Percentiles rank a stretch among this genome's conserved stretches.
Conservation (phyloP, 1,140 invertebrate species). For the Tetranychus cinnabarinus region DNA sequence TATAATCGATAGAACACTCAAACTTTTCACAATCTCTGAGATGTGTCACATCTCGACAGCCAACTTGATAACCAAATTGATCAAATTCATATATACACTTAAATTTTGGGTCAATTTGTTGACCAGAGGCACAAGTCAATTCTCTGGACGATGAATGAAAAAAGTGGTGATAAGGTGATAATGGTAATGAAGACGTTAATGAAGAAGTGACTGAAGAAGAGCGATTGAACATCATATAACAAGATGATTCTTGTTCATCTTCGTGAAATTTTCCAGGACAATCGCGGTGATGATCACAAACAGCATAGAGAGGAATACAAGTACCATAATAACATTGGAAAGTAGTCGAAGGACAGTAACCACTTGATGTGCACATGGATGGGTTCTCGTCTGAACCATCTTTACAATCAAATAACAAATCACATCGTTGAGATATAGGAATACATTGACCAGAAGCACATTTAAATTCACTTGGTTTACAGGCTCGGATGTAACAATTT, state of each 20-base stretch:
- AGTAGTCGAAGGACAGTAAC: constrained; percentile 14
- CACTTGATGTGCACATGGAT: constrained; percentile 3
- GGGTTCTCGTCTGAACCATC: constrained; percentile 8
- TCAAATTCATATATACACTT: constrained; percentile 16
- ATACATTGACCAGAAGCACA: constrained; percentile 16
- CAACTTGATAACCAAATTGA: constrained; percentile 15
- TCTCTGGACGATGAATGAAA: neutral
- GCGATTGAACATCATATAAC: constrained; percentile 13
- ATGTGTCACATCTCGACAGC: constrained; percentile 21
- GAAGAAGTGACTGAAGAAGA: constrained; percentile 8
- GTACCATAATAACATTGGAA: constrained; percentile 18
- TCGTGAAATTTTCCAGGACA: constrained; percentile 18
- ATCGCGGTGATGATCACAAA: constrained; percentile 15
- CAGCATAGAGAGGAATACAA: constrained; percentile 15
- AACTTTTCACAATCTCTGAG: constrained; percentile 17
- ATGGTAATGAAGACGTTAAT: constrained; percentile 12
- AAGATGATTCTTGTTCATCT: constrained; percentile 14
- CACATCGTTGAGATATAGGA: constrained; percentile 10
- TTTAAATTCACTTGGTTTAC: constrained; percentile 12
- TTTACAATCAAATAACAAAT: constrained; percentile 12
- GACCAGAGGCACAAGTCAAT: constrained; percentile 14
- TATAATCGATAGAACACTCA: constrained; percentile 16
- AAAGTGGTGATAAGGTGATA: neutral
- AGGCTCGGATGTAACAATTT: constrained; percentile 15
- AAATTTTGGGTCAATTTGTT: constrained; percentile 9